A percentile compares a stretch with the other conserved stretches of the same genome.
phyloP scores from a whole-genome alignment of 2,113 vertebrate genomes.

The Tupaia tana region DNA sequence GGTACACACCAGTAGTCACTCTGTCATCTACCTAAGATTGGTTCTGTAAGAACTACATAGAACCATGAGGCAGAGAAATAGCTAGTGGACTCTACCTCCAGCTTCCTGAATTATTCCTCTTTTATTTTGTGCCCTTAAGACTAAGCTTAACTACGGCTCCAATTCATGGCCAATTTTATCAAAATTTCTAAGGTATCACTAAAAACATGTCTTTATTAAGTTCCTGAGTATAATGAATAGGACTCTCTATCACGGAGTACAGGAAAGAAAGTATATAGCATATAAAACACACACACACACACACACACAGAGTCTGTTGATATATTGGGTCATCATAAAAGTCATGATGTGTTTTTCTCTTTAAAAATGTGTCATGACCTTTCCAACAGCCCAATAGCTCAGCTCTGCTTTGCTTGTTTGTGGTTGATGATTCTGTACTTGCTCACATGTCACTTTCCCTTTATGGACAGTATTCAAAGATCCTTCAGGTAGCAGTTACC shows the following conservation, averaged over 20 bases:
- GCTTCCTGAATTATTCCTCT: background rate
- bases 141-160: background rate
- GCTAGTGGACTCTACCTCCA: background rate
- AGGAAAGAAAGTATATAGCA: background rate
- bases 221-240: background rate
- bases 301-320: background rate
- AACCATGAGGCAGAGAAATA: background rate
- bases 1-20: background rate
- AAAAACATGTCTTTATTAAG: background rate
- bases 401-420: constrained; percentile 23
- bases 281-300: background rate
- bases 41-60: background rate
- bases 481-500: constrained; percentile 14
- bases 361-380: too few relatives aligned
- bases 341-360: too few relatives aligned
- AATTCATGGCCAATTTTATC: background rate
- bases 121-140: constrained; percentile 3
- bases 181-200: background rate
- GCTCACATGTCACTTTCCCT: constrained; percentile 31
- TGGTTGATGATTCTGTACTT: background rate
- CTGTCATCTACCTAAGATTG: background rate
- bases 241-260: background rate
- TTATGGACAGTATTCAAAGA: constrained; percentile 16
- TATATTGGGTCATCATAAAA: background rate
- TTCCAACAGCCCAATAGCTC: background rate